Evolutionary conservation across 1,140 invertebrate species (phyloP), one percentile per base, ranked within the genome.

Genomic region (Doryteuthis pealeii): DNA sequence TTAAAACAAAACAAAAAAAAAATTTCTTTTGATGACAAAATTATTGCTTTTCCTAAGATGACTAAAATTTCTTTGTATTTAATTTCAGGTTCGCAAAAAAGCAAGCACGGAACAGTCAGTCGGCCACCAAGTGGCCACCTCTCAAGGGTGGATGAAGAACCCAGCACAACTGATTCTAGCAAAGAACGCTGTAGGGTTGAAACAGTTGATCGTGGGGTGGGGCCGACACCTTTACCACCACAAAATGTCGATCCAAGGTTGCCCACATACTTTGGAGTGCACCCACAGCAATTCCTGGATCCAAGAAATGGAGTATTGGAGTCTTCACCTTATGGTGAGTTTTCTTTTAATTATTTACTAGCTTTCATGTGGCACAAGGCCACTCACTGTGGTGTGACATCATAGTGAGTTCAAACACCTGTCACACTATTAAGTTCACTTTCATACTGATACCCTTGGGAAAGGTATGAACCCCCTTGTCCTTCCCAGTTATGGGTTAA

Each of bases 291-390:
- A 28, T 80, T 79, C 31, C 43, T 80, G 33, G 83, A 84, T 74
- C 80, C 84, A 5, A 76, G 81, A 58, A 84, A 85, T 79, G 83
- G 83, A 67, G 67, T 85, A 43, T 54, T 85, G 70, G 85, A 86
- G 31, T 69, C 80, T 54, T 79, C 54, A n/a, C 54, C 78, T 28
- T 83, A 84, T 75, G 82, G 83, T 83, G 70, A 76, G 78, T 79
- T 31, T 40, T 71, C 33, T 68, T 54, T 49, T 14, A 76, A 35
- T 35, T 33, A 69, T 43, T 22, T 14, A n/a, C n/a, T n/a, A n/a
- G n/a, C n/a, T n/a, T n/a, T n/a, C n/a, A n/a, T n/a, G 26, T 35
- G 62, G 71, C 43, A 45, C 62, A 40, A 70, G 35, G 62, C 45
- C 69, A 32, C 22, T 62, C 32, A 40, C 31, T 40, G 35, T 76